phyloP scores from a whole-genome alignment of 2,888 invertebrate genomes.

The Pammene fasciana region DNA sequence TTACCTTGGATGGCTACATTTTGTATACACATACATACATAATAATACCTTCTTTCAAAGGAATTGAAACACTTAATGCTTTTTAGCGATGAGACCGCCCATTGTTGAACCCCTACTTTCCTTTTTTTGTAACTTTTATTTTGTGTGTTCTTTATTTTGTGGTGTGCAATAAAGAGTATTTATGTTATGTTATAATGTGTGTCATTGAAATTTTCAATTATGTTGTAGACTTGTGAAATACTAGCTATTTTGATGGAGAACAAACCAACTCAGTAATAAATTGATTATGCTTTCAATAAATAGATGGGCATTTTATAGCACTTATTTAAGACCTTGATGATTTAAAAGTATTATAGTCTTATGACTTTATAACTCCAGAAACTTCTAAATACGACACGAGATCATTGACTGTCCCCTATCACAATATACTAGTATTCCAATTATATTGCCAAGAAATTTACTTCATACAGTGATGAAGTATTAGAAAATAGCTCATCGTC shows the following conservation, averaged over 20 bases:
- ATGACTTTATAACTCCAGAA: too few relatives aligned
- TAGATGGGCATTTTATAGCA: not conserved
- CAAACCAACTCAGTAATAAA: not conserved
- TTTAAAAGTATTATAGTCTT: too few relatives aligned
- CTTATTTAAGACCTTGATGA: not conserved
- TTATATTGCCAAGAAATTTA: slow-evolving; percentile 1
- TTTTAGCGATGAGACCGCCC: too few relatives aligned
- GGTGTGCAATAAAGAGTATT: too few relatives aligned
- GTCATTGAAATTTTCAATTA: too few relatives aligned
- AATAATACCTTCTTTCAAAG: slow-evolving; percentile 17
- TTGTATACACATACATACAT: slow-evolving; percentile 38
- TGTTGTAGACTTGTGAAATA: slow-evolving; percentile 8
- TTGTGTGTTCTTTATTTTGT: too few relatives aligned
- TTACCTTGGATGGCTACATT: slow-evolving; percentile 2
- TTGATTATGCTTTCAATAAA: too few relatives aligned
- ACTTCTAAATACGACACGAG: too few relatives aligned
- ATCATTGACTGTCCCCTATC: not conserved
- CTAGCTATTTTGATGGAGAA: slow-evolving; percentile 15
- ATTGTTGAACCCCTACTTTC: too few relatives aligned
- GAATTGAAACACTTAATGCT: not conserved
- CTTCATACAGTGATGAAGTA: not conserved
- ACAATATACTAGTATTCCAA: slow-evolving; percentile 4
- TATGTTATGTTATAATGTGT: too few relatives aligned
- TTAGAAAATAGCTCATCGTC: not conserved
- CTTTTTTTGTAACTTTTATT: too few relatives aligned